Conservation (phyloP, 2,888 invertebrate species). For the Drosophila planitibia region DNA sequence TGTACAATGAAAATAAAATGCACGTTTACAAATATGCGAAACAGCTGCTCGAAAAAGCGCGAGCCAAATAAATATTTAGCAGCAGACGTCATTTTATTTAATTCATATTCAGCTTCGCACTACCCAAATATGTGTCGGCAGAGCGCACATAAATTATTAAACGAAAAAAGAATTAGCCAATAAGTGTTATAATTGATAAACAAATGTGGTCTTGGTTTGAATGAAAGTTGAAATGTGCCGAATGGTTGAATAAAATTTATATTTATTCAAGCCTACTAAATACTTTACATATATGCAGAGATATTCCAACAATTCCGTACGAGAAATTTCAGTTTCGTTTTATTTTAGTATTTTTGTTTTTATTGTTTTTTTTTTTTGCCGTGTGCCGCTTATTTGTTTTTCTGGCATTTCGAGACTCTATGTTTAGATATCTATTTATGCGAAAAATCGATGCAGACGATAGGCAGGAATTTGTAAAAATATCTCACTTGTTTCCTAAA, state of each 20-base stretch:
- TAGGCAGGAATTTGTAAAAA: slow-evolving; percentile 31
- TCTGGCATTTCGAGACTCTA: slow-evolving; percentile 53
- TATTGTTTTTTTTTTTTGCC: neutral
- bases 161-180: slow-evolving; percentile 38
- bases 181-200: slow-evolving; percentile 43
- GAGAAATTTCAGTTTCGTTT: slow-evolving; percentile 44
- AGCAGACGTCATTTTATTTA: slow-evolving; percentile 45
- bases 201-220: slow-evolving; percentile 48
- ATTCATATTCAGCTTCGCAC: slow-evolving; percentile 46
- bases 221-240: slow-evolving; percentile 49
- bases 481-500: neutral
- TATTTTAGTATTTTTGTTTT: neutral
- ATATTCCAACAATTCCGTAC: slow-evolving; percentile 39
- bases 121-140: slow-evolving; percentile 8
- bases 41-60: slow-evolving; percentile 65
- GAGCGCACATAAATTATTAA: slow-evolving; percentile 40
- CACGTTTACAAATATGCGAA: slow-evolving; percentile 65
- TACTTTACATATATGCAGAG: slow-evolving; percentile 4
- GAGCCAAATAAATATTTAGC: slow-evolving; percentile 48
- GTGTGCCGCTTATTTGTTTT: slow-evolving; percentile 32
- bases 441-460: slow-evolving; percentile 31
- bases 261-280: slow-evolving; percentile 6
- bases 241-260: slow-evolving; percentile 26
- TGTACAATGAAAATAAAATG: slow-evolving; percentile 66
- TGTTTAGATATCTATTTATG: slow-evolving; percentile 51